Percentiles rank a stretch among this genome's conserved stretches.
These are phyloP conservation scores for Trogon surrucura DNA, from an alignment of 2,113 vertebrate genomes.

Conservation along the genomic window DNA sequence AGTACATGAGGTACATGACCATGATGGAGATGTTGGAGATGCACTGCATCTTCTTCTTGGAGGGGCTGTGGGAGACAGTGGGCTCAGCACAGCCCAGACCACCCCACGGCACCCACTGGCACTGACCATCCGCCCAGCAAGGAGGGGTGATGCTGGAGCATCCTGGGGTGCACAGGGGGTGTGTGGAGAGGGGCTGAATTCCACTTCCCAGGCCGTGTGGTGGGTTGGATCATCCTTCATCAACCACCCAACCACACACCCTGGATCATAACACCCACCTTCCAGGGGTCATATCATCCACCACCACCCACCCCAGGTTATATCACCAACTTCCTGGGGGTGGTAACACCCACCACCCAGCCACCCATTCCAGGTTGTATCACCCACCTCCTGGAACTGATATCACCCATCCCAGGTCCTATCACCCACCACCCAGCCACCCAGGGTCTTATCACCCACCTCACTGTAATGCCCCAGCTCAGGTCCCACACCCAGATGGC, in stretches of 20 bases:
- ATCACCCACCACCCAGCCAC: not conserved
- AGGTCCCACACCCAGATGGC: not conserved
- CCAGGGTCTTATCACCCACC: not conserved
- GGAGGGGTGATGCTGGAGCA: not conserved
- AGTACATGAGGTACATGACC: conserved; percentile 98
- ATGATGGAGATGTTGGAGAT: conserved; percentile 94
- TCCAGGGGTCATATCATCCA: no score
- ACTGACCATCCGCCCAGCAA: not conserved
- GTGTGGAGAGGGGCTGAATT: fast-evolving
- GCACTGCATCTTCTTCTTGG: conserved; percentile 92
- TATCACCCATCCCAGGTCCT: not conserved
- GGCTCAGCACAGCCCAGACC: not conserved
- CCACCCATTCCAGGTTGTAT: not conserved
- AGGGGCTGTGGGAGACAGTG: conserved; percentile 70
- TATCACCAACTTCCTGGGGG: no score
- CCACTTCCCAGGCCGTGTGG: not conserved
- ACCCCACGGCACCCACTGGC: fast-evolving
- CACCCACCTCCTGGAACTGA: not conserved
- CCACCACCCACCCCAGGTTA: no score
- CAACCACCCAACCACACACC: not conserved
- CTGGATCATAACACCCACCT: not conserved
- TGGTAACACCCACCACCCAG: not conserved
- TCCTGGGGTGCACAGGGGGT: not conserved
- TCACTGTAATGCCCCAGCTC: fast-evolving
- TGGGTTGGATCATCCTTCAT: not conserved